Evolutionary conservation across 2,797 vertebrate species (phyloP).

Genomic region (Urosaurus nigricauda): DNA sequence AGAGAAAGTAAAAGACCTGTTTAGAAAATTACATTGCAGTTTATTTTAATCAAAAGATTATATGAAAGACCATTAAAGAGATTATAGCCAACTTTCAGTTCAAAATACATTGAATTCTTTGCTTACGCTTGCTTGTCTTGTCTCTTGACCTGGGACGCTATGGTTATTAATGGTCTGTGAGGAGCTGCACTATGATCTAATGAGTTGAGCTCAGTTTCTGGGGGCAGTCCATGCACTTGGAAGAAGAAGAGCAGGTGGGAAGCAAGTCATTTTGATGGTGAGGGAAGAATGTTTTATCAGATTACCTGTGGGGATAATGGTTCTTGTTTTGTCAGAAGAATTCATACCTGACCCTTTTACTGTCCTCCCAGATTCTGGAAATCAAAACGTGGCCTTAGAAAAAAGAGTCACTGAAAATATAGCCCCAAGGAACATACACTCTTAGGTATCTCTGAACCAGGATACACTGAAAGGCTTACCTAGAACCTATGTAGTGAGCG

Average conservation of each 20-base stretch:
- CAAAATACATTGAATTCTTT: background rate
- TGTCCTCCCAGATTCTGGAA: background rate
- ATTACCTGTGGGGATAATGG: no score
- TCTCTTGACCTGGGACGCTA: background rate
- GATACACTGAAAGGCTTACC: no score
- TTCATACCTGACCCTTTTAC: background rate
- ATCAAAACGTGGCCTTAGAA: background rate
- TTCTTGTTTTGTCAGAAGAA: background rate
- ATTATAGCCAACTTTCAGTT: background rate
- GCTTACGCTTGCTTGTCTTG: background rate
- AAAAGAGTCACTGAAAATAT: background rate
- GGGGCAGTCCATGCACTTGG: background rate
- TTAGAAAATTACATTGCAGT: no score
- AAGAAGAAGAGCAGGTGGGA: no score
- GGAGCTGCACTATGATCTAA: background rate
- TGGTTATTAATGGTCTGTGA: background rate
- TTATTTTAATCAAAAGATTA: background rate
- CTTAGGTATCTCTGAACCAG: background rate
- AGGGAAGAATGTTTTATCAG: no score
- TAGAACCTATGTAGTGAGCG: no score
- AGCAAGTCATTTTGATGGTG: no score
- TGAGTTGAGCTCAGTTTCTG: background rate
- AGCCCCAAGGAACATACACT: background rate
- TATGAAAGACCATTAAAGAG: background rate
- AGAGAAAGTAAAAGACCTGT: no score